Conservation (phyloP, 2,113 vertebrate species). For the Herpetotheres cachinnans region DNA sequence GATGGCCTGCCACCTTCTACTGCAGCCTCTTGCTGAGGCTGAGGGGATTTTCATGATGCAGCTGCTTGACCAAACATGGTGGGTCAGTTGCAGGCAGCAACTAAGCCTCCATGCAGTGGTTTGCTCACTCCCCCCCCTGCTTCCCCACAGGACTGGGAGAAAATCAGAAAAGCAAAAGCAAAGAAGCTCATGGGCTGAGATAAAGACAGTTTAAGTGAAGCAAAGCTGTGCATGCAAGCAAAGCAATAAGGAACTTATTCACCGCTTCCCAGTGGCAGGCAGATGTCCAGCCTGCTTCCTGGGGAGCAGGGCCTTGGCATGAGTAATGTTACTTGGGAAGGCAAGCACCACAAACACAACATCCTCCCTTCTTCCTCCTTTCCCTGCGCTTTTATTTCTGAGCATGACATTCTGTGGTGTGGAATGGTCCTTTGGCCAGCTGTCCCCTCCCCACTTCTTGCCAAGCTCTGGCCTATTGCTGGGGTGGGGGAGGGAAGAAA, state of each 20-base stretch:
- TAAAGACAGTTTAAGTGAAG: not conserved
- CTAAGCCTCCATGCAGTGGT: fast-evolving
- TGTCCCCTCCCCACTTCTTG: not conserved
- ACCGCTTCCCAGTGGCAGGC: not conserved
- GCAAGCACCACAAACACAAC: not conserved
- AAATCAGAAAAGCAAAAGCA: not conserved
- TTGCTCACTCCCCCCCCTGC: not conserved
- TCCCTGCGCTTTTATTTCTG: not conserved
- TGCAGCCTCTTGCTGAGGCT: too few species aligned
- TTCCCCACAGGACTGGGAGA: not conserved
- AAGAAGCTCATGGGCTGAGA: not conserved
- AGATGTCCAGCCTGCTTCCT: not conserved
- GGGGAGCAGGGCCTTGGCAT: not conserved
- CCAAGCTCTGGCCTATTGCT: not conserved
- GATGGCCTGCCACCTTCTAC: too few species aligned
- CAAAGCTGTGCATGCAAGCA: not conserved
- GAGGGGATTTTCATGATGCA: not conserved
- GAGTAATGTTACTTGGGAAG: not conserved
- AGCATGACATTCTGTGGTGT: not conserved
- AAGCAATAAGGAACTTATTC: not conserved
- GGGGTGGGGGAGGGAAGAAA: not conserved
- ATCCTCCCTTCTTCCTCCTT: not conserved
- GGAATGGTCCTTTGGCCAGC: not conserved
- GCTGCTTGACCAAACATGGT: not conserved
- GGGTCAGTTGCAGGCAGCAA: not conserved